Conservation (phyloP, 2,888 invertebrate species). For the Eledone cirrhosa region DNA sequence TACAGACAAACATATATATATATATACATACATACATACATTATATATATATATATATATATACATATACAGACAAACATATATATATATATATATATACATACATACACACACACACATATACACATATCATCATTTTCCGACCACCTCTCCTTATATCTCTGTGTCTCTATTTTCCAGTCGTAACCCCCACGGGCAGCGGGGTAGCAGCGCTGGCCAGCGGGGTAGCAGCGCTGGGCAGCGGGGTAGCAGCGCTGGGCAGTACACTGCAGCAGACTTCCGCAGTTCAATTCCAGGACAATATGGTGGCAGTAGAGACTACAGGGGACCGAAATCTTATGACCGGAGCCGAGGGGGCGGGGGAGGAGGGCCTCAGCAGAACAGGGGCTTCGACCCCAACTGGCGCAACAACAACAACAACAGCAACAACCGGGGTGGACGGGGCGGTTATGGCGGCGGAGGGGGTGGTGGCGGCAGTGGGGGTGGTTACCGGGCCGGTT, state of each 20-base stretch:
- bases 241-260: not conserved
- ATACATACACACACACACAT: no score
- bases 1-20: no score
- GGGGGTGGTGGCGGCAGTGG: not conserved
- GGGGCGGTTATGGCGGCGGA: not conserved
- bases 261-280: not conserved
- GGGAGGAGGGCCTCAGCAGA: not conserved
- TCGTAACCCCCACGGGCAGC: conserved; percentile 6
- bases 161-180: not conserved
- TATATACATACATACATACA: no score
- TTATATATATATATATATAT: no score
- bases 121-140: no score
- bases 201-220: not conserved
- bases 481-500: conserved; percentile 10
- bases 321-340: not conserved
- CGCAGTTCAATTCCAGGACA: conserved; percentile 9
- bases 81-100: no score
- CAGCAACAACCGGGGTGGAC: not conserved
- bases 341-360: conserved; percentile 5
- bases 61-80: no score
- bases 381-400: conserved; percentile 2
- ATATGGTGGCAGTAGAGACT: conserved; percentile 22
- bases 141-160: no score
- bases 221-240: not conserved
- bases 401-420: not conserved